A percentile compares a stretch with the other conserved stretches of the same genome.
Conservation (phyloP, 2,888 invertebrate species). For the Ellobium chinense region DNA sequence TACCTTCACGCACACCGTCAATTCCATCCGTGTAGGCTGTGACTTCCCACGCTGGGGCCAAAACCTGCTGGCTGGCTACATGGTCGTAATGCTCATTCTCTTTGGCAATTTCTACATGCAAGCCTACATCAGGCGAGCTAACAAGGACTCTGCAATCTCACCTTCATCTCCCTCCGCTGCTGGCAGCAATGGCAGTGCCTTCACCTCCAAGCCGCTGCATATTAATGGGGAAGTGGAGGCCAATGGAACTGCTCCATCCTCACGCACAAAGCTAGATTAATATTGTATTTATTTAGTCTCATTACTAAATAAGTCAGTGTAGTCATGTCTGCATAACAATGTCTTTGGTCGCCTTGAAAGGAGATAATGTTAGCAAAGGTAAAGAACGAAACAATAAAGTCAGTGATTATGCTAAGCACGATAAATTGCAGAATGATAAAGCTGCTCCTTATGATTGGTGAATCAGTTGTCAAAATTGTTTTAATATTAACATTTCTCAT, state of each 20-base stretch:
- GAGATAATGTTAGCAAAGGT: no score
- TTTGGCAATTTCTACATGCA: constrained; percentile 93
- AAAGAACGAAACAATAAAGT: no score
- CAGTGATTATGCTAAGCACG: no score
- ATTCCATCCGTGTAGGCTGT: constrained; percentile 88
- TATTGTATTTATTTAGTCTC: background rate
- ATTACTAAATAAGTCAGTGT: no score
- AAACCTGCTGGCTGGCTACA: constrained; percentile 85
- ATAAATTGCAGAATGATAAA: no score
- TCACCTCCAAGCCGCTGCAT: constrained; percentile 5
- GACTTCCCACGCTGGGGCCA: constrained; percentile 85
- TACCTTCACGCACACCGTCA: constrained; percentile 90
- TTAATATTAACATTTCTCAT: no score
- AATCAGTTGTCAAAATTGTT: no score
- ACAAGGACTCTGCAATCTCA: constrained; percentile 19
- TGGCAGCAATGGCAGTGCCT: constrained; percentile 37
- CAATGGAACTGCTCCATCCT: constrained; percentile 25
- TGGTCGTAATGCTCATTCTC: constrained; percentile 96
- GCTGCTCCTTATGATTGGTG: no score
- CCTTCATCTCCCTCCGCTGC: background rate
- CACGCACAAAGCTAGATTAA: constrained; percentile 30
- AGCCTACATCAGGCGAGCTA: constrained; percentile 60
- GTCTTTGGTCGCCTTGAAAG: no score
- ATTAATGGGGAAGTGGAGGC: constrained; percentile 6
- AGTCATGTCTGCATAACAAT: no score